These are phyloP conservation scores for Urocyon cinereoargenteus DNA, from an alignment of 2,797 vertebrate species.

Conservation along the genomic window DNA sequence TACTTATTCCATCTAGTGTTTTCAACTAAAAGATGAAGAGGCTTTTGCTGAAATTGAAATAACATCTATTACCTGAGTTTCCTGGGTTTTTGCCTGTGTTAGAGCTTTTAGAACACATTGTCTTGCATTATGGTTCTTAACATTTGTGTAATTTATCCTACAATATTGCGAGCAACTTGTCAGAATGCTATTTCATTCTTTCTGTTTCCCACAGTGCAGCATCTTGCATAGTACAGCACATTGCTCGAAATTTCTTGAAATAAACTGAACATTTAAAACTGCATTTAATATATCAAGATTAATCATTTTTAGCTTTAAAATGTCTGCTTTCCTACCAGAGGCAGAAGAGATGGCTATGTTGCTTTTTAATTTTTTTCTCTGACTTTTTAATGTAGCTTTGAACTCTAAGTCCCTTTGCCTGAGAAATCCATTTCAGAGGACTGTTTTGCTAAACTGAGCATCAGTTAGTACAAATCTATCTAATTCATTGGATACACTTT, in stretches of 20 bases:
- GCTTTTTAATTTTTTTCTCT: neutral
- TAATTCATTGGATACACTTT: neutral
- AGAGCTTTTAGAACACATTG: neutral
- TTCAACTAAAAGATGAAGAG: neutral
- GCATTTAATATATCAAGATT: neutral
- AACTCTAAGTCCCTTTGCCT: neutral
- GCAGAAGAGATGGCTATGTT: neutral
- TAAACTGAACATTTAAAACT: neutral
- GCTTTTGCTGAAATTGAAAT: neutral
- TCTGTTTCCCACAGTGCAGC: neutral
- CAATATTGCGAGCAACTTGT: neutral
- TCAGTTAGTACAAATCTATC: neutral
- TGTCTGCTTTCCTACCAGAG: neutral
- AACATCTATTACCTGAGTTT: neutral
- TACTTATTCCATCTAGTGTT: neutral
- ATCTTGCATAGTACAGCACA: neutral
- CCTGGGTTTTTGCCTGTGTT: neutral
- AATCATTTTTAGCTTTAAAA: neutral
- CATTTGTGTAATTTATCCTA: neutral
- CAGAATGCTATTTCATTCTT: neutral
- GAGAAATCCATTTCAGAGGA: neutral
- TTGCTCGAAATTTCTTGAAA: neutral
- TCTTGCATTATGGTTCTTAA: neutral
- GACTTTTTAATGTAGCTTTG: neutral
- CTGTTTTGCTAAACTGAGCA: neutral